Base-by-base conservation (phyloP, 2,888 invertebrate genomes). In the Patella caerulea region DNA sequence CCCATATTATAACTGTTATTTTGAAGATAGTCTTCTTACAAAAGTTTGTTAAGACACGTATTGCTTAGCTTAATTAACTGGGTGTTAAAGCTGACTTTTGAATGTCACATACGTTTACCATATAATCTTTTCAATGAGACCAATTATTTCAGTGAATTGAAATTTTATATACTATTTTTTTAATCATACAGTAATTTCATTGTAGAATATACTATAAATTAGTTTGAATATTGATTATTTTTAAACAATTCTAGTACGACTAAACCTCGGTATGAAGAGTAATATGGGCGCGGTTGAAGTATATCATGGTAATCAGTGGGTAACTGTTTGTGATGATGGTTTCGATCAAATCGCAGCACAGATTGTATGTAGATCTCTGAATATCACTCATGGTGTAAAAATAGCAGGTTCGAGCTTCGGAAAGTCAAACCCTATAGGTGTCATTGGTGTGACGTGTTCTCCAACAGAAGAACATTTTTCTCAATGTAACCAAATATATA, bases 371-470 rank as follows among this genome's bases (percentile, higher is more conserved):
- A 75, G 78, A 54, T 75, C 80, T n/a, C 74, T 87, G 65, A 86
- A 85, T 11, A 86, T 80, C 75, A 71, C 73, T 29, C 84, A 85
- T n/a, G 88, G 88, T 2, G 75, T 77, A 3, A 82, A 86, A 1
- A 84, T 87, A 53, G 75, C 79, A 59, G 86, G 84, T 3, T 85
- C 84, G 2, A 71, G 17, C 56, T 81, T 83, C 24, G 86, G 83
- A 45, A 83, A 81, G 11, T 77, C 83, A 59, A 86, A 86, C 7
- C 93, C 93, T 5, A 95, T 94, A 86, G 92, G 94, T 88, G 94
- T 95, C 92, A 83, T 83, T 52, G 78, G 83, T 11, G 83, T 86
- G 0, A 78, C 73, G 3, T 88, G 87, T 76, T 78, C 54, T 0
- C 87, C 87, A 0, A 77, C 54, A 11, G 87, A 87, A 75, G 54